Evolutionary conservation across 1,140 invertebrate genomes (phyloP).

Genomic region (Charaxes varanes): DNA sequence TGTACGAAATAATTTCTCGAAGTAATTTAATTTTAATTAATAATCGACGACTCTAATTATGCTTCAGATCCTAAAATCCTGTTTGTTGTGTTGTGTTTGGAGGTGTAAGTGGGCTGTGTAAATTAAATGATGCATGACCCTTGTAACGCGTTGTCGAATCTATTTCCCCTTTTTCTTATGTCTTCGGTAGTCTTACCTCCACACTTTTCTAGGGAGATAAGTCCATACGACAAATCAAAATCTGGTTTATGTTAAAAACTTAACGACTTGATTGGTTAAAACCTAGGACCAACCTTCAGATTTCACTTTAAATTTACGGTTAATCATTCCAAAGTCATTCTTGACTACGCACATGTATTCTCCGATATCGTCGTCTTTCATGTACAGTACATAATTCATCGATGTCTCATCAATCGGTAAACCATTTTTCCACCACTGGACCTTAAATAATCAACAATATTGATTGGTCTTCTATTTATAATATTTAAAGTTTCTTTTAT

Average conservation of each 20-base stretch:
- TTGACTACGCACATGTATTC: conserved; percentile 29
- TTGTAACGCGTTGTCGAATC: too few relatives aligned
- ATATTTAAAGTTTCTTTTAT: neutral
- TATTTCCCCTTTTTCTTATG: too few relatives aligned
- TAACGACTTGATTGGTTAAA: neutral
- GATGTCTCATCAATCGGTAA: conserved; percentile 11
- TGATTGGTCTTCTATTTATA: neutral
- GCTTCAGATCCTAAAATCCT: too few relatives aligned
- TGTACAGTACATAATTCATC: conserved; percentile 14
- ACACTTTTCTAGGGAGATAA: too few relatives aligned
- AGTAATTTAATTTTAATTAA: neutral
- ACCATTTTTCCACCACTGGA: conserved; percentile 27
- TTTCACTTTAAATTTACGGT: conserved; percentile 25
- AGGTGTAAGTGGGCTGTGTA: too few relatives aligned
- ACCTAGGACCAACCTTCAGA: conserved; percentile 21
- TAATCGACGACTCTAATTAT: neutral
- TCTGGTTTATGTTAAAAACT: neutral
- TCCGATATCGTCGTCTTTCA: conserved; percentile 24
- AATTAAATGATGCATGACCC: too few relatives aligned
- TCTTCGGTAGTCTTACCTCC: too few relatives aligned
- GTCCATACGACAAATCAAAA: neutral
- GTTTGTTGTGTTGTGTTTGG: too few relatives aligned
- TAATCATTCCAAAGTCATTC: conserved; percentile 34
- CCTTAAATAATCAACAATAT: conserved; percentile 14
- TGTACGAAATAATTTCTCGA: neutral